Evolutionary conservation across 1,140 invertebrate genomes (phyloP).

Genomic region (Aricia agestis): DNA sequence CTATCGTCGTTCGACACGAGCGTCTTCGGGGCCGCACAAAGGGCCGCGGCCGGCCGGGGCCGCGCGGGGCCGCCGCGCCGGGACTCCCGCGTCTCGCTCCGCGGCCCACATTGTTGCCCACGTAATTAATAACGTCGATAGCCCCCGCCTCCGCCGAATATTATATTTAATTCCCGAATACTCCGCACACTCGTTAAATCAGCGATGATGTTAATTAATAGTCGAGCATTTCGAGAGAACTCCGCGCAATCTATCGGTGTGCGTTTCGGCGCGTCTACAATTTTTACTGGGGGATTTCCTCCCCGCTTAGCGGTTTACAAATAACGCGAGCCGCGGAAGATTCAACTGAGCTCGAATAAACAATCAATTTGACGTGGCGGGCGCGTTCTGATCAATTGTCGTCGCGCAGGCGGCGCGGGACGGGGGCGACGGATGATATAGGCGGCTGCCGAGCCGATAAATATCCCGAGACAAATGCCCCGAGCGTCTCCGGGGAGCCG

Average conservation of each 20-base stretch:
- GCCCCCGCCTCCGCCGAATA: constrained; percentile 19
- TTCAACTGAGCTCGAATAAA: constrained; percentile 70
- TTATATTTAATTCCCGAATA: constrained; percentile 20
- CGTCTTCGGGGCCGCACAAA: constrained; percentile 53
- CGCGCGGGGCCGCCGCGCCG: constrained; percentile 19
- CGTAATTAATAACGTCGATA: constrained; percentile 26
- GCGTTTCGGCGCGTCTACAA: not conserved
- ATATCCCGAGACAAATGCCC: constrained; percentile 74
- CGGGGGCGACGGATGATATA: constrained; percentile 59
- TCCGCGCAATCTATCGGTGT: too few relatives aligned
- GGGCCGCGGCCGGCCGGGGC: constrained; percentile 35
- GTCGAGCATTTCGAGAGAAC: too few relatives aligned
- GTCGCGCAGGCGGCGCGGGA: constrained; percentile 35
- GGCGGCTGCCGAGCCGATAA: constrained; percentile 65
- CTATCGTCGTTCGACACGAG: constrained; percentile 39
- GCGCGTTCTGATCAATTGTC: constrained; percentile 69
- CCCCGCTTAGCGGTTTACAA: constrained; percentile 58
- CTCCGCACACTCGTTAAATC: not conserved
- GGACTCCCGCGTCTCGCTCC: constrained; percentile 34
- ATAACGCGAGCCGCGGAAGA: constrained; percentile 59
- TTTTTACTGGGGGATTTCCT: constrained; percentile 44
- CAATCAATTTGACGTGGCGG: constrained; percentile 64
- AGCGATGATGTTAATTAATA: not conserved
- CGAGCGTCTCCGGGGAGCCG: constrained; percentile 67
- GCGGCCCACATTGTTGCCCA: constrained; percentile 36